These are phyloP conservation scores for Ophthalmolycus amberensis DNA, from an alignment of 2,113 vertebrate genomes.

Conservation along the genomic window DNA sequence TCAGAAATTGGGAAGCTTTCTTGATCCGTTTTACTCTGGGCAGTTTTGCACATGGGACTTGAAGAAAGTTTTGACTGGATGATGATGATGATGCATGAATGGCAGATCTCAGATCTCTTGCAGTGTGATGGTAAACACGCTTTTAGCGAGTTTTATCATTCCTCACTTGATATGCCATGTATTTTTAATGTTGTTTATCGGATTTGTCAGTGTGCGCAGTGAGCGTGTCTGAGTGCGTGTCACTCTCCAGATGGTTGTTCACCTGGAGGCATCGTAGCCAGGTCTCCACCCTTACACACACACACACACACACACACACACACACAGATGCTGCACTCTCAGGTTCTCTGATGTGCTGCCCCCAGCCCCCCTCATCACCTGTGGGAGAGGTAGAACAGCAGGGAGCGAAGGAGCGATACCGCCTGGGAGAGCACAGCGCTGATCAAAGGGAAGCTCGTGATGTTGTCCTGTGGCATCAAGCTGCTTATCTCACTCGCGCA, in stretches of 20 bases:
- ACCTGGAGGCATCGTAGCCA: slow-evolving; percentile 60
- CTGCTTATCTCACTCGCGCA: slow-evolving; percentile 68
- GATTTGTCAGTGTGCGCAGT: slow-evolving; percentile 45
- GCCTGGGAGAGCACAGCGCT: slow-evolving; percentile 41
- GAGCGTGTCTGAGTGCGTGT: slow-evolving; percentile 30
- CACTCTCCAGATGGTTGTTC: slow-evolving; percentile 75
- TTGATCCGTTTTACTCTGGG: slow-evolving; percentile 56
- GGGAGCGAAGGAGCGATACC: slow-evolving; percentile 57
- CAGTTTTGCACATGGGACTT: slow-evolving; percentile 38
- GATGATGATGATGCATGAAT: slow-evolving; percentile 29
- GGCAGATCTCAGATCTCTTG: slow-evolving; percentile 53
- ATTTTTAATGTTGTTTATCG: slow-evolving; percentile 74
- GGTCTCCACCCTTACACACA: slow-evolving; percentile 52
- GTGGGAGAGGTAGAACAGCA: slow-evolving; percentile 71
- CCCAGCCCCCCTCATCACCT: slow-evolving; percentile 64
- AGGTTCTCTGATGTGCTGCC: slow-evolving; percentile 72
- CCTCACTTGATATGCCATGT: slow-evolving; percentile 49
- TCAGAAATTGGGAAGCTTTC: slow-evolving; percentile 48
- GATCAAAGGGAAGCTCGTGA: slow-evolving; percentile 75
- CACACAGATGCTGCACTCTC: slow-evolving; percentile 22
- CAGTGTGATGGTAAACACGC: slow-evolving; percentile 53
- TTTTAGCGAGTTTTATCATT: slow-evolving; percentile 47
- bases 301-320: slow-evolving; percentile 26
- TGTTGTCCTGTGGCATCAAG: slow-evolving; percentile 66
- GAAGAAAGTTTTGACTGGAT: slow-evolving; percentile 52